Percentiles rank a stretch among this genome's conserved stretches.
phyloP scores from a whole-genome alignment of 2,888 invertebrate species.

The Chrysolina americana region DNA sequence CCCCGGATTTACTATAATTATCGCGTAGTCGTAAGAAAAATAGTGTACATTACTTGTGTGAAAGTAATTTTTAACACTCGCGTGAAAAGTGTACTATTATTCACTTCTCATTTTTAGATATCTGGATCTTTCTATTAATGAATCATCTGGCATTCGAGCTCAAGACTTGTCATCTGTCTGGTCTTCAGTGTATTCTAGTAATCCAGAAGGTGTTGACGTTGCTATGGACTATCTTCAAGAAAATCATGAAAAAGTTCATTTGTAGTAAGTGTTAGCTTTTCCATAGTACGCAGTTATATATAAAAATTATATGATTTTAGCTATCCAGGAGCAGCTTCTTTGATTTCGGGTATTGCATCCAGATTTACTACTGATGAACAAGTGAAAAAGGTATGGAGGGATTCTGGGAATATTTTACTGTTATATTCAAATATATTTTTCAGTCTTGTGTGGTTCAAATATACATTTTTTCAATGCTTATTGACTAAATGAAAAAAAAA shows the following conservation, averaged over 20 bases:
- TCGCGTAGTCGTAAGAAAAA: too few species aligned
- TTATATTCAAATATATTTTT: not conserved
- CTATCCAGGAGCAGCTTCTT: constrained; percentile 27
- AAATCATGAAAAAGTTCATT: constrained; percentile 66
- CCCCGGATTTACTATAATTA: too few species aligned
- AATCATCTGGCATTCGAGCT: constrained; percentile 67
- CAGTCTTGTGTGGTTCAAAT: not conserved
- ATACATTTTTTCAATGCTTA: too few species aligned
- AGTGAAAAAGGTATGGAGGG: constrained; percentile 37
- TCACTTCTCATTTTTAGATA: constrained; percentile 50
- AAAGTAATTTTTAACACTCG: too few species aligned
- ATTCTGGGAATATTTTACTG: not conserved
- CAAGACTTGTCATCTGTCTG: constrained; percentile 70
- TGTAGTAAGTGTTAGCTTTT: constrained; percentile 48
- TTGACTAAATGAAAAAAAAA: too few species aligned
- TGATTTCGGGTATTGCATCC: constrained; percentile 38
- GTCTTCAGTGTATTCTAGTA: constrained; percentile 71
- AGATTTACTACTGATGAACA: constrained; percentile 42
- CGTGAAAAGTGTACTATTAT: not conserved
- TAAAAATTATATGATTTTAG: constrained; percentile 33
- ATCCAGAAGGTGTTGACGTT: constrained; percentile 71
- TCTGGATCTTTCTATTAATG: constrained; percentile 54
- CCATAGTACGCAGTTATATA: not conserved
- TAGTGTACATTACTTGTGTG: too few species aligned
- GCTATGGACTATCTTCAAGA: constrained; percentile 71